phyloP scores from a whole-genome alignment of 1,140 invertebrate species.

The Alviniconcha marisindica region DNA sequence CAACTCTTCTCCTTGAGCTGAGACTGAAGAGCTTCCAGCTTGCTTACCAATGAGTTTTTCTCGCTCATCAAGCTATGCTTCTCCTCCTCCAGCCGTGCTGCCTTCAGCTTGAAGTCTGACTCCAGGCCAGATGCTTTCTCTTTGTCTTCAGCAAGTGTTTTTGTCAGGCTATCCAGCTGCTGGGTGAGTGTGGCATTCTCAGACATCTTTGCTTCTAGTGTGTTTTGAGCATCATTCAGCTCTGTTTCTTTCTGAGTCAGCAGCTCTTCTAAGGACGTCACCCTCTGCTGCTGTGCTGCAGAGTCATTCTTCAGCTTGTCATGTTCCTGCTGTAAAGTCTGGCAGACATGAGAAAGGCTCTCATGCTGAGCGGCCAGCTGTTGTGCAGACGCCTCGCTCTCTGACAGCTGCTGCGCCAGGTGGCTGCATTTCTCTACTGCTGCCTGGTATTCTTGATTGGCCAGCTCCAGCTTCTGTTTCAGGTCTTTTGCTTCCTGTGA shows the following conservation, averaged over 20 bases:
- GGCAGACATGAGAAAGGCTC: not conserved
- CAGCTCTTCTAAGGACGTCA: conserved; percentile 29
- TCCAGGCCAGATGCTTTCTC: not conserved
- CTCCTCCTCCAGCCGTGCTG: not conserved
- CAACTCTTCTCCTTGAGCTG: not conserved
- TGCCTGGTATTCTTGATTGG: conserved; percentile 36
- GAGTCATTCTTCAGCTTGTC: conserved; percentile 41
- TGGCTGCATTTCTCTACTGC: conserved; percentile 23
- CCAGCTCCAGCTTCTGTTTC: conserved; percentile 38
- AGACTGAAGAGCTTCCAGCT: not conserved
- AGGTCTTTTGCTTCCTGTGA: conserved; percentile 7
- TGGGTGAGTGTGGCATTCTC: conserved; percentile 30
- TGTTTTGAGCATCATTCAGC: conserved; percentile 11
- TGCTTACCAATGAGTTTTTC: not conserved
- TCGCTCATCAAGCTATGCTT: not conserved
- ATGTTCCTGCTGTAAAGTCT: conserved; percentile 25
- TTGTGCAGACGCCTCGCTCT: conserved; percentile 4
- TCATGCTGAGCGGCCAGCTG: conserved; percentile 11
- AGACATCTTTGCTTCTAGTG: conserved; percentile 10
- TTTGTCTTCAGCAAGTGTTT: conserved; percentile 41
- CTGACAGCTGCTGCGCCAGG: conserved; percentile 22
- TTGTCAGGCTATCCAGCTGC: conserved; percentile 41
- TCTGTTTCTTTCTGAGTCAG: not conserved
- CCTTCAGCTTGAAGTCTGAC: not conserved
- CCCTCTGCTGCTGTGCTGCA: conserved; percentile 29